Evolutionary conservation across 2,797 vertebrate species (phyloP), one percentile per base, ranked within the genome.

Genomic region (Acipenser transmontanus): DNA sequence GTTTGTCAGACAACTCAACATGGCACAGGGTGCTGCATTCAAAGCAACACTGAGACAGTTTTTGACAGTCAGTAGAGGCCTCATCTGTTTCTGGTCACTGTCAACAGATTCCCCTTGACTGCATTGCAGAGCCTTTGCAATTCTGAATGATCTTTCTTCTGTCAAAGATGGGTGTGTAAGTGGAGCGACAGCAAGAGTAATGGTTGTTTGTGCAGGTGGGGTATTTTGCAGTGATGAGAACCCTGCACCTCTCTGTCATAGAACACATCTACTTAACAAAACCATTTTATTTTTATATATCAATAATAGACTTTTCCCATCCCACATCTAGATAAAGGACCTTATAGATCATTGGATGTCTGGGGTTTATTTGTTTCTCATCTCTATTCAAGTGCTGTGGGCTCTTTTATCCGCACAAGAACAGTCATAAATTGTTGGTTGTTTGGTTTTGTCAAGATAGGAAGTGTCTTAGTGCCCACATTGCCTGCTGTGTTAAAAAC

Each of bases 341-440:
- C 17, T 17, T 17, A 17, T 17, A 17, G 20, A 11, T 17, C 9
- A 49, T 74, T 71, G 65, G 69, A 69, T 69, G 64, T 69, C 20
- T 66, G 59, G 48, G 63, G 60, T 71, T 59, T 66, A 67, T 66
- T 71, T 70, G 65, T 69, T 54, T 52, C 68, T 68, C 49, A 56
- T 54, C 51, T 68, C 13, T 20, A 61, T 12, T 54, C 62, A 64
- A 47, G 11, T 64, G 57, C 68, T 64, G 61, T 60, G 66, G 62
- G 67, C 52, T 57, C 50, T 68, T 62, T 67, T 54, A 64, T 49
- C 52, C 12, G 49, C n/a, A 14, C 49, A 66, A 70, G 63, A 67
- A 65, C 63, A 60, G 65, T 50, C 64, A 67, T 71, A 67, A 68
- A 71, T 66, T 67, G 65, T 14, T 47, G 34, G 71, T 63, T 62